These are phyloP conservation scores for Halisarca cf. caerulea DNA, from an alignment of 37 sponge, comb jelly and placozoan species.

Conservation along the genomic window DNA sequence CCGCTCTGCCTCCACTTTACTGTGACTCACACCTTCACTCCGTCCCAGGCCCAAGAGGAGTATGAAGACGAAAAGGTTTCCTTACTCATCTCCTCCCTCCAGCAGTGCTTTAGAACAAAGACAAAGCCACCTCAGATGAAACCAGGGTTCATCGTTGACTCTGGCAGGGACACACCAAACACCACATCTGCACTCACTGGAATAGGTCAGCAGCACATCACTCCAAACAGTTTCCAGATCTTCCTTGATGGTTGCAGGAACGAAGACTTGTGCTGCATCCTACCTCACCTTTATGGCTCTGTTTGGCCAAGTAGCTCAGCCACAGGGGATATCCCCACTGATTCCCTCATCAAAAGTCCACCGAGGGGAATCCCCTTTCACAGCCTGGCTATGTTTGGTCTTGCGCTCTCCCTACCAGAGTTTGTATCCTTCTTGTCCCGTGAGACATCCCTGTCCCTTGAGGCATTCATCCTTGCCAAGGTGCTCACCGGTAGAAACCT, in stretches of 20 bases:
- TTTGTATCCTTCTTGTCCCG: constrained; percentile 28
- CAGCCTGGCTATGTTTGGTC: constrained; percentile 58
- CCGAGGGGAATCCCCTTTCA: constrained; percentile 50
- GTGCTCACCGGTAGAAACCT: constrained; percentile 57
- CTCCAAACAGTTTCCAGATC: constrained; percentile 33
- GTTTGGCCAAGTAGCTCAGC: constrained; percentile 42
- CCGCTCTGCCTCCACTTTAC: background rate
- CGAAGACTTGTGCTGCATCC: constrained; percentile 30
- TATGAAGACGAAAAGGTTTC: too few relatives aligned
- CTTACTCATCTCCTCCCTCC: background rate
- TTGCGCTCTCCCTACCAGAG: constrained; percentile 52
- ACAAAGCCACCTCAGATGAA: background rate
- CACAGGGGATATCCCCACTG: background rate
- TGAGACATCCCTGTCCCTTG: constrained; percentile 19
- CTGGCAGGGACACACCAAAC: background rate
- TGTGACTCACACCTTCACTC: too few relatives aligned
- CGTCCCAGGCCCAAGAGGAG: too few relatives aligned
- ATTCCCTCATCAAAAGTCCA: background rate
- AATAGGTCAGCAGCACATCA: background rate
- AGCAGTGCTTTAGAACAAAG: constrained; percentile 7
- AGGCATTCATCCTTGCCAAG: constrained; percentile 36
- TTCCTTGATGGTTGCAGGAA: constrained; percentile 46
- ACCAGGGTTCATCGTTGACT: background rate
- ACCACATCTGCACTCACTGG: background rate
- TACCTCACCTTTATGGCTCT: constrained; percentile 57